Conservation (phyloP, 2,113 vertebrate genomes). For the Podilymbus podiceps region DNA sequence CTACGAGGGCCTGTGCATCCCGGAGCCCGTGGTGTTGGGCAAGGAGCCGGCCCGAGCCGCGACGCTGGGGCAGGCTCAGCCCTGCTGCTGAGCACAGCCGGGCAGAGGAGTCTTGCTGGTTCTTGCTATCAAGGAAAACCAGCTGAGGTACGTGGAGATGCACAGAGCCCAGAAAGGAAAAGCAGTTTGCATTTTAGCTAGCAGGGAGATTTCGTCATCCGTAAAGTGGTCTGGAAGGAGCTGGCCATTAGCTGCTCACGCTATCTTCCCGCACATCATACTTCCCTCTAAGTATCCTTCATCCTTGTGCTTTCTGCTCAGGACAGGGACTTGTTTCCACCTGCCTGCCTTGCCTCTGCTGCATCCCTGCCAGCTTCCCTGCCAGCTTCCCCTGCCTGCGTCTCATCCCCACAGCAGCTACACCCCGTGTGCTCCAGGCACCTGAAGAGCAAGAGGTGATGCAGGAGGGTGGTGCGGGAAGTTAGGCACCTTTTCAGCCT, state of each 20-base stretch:
- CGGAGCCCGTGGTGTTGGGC: rapidly evolving
- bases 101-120: background rate
- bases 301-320: background rate
- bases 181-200: background rate
- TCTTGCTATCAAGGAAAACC: background rate
- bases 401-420: background rate
- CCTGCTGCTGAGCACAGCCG: rapidly evolving
- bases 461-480: background rate
- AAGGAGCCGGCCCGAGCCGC: rapidly evolving
- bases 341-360: background rate
- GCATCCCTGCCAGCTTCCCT: background rate
- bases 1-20: rapidly evolving
- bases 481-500: background rate
- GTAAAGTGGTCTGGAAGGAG: background rate
- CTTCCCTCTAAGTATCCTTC: background rate
- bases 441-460: background rate
- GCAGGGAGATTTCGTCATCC: background rate
- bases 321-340: background rate
- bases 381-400: background rate
- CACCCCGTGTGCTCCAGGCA: background rate
- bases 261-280: background rate
- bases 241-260: background rate
- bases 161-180: background rate
- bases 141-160: background rate
- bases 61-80: background rate